Base-by-base conservation (phyloP, 1,140 invertebrate species). In the Trichonephila inaurata region DNA sequence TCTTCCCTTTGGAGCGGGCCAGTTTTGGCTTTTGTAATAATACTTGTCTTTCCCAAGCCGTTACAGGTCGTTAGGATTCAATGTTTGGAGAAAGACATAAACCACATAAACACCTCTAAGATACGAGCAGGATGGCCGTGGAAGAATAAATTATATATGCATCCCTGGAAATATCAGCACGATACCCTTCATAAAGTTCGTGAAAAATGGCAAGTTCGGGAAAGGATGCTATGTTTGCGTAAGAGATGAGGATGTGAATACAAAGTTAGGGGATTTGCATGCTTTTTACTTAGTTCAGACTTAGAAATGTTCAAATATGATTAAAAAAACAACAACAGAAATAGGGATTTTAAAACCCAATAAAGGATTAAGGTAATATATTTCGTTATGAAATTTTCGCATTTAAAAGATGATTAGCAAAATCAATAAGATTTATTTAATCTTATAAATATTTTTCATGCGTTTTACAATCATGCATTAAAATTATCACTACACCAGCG, bases 1-100 rank as follows among this genome's bases (percentile, higher is more conserved):
- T 83, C 24, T n/a, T 8, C 4, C 8, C 51, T 14, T 58, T 83
- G 82, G 82, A 83, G 51, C 14, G 10, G 82, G 40, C 82, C 82
- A 83, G 44, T 58, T 33, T 77, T 28, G 3, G 24, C 12, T 40
- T 33, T 33, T 19, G 72, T 77, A 77, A 77, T 77, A 77, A 77
- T 77, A 77, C 28, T 58, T n/a, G 44, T 83, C 51, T 83, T 83
- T 83, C 2, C 21, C 21, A 58, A 24, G 44, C 44, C 40, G 82
- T 58, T 51, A 83, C 82, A 58, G 82, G 5, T 83, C 82, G 28
- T 83, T 83, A 83, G 21, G 51, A 58, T 83, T 83, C 24, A 77
- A 77, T 33, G 72, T 40, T 77, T 40, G 14, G 72, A 16, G 28
- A 6, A 77, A 33, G 28, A 19, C 28, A 40, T 77, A 77, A 77